phyloP scores from a whole-genome alignment of 2,797 vertebrate species.

The Helarctos malayanus region DNA sequence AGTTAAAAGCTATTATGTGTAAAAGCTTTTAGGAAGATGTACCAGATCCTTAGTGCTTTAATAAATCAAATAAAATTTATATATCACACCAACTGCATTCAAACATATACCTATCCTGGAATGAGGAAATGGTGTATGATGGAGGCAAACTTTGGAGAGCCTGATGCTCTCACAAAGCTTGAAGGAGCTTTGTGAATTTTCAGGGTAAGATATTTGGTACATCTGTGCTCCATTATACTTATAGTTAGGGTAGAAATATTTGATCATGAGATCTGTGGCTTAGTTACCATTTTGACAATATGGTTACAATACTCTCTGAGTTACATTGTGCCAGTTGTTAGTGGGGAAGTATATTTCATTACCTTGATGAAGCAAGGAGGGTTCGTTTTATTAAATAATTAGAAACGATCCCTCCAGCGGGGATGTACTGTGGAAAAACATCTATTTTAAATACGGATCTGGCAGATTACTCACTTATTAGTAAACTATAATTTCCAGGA shows the following conservation, averaged over 20 bases:
- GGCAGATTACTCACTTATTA: conserved; percentile 75
- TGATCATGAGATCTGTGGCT: conserved; percentile 66
- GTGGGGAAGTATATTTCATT: conserved; percentile 77
- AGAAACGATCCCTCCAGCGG: conserved; percentile 69
- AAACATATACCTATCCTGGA: conserved; percentile 34
- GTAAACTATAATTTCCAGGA: conserved; percentile 83
- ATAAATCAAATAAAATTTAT: conserved; percentile 80
- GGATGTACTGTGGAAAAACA: conserved; percentile 79
- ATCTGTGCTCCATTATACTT: conserved; percentile 63
- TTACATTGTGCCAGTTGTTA: conserved; percentile 74
- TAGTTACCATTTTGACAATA: conserved; percentile 72
- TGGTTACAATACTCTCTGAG: conserved; percentile 74
- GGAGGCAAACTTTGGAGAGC: conserved; percentile 28
- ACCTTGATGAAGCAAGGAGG: conserved; percentile 73
- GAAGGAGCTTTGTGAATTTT: conserved; percentile 54
- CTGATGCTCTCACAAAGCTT: not conserved
- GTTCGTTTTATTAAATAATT: conserved; percentile 86
- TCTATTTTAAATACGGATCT: conserved; percentile 78
- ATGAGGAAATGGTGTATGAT: conserved; percentile 17
- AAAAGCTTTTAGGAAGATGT: conserved; percentile 79
- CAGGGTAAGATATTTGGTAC: conserved; percentile 49
- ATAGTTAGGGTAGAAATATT: conserved; percentile 59
- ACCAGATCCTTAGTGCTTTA: conserved; percentile 64
- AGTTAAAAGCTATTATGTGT: conserved; percentile 78
- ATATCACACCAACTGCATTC: conserved; percentile 69